Conservation (phyloP, 1,140 invertebrate species). For the Trichogramma pretiosum region DNA sequence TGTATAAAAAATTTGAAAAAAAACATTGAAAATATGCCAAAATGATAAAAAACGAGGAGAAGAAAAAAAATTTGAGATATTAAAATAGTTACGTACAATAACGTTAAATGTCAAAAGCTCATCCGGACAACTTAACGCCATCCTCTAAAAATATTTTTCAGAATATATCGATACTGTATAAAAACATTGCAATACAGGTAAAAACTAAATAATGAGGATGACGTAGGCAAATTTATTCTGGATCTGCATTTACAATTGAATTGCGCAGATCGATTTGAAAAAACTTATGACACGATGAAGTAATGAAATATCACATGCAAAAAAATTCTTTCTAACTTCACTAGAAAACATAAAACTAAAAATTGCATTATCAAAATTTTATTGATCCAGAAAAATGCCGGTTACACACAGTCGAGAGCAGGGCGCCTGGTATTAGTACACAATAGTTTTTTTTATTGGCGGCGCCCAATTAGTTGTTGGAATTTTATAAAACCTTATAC, state of each 20-base stretch:
- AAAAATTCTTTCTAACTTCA: too few relatives aligned
- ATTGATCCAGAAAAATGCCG: conserved; percentile 24
- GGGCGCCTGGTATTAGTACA: conserved; percentile 46
- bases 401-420: conserved; percentile 36
- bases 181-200: too few relatives aligned
- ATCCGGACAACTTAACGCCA: conserved; percentile 15
- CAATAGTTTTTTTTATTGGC: conserved; percentile 38
- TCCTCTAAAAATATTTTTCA: conserved; percentile 4
- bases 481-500: conserved; percentile 46
- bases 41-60: not conserved
- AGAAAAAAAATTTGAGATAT: conserved; percentile 7
- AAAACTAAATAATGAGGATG: conserved; percentile 5
- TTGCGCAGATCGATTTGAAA: too few relatives aligned
- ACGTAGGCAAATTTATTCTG: conserved; percentile 13
- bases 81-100: conserved; percentile 14
- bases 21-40: too few relatives aligned
- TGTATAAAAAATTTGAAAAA: too few relatives aligned
- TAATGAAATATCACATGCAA: too few relatives aligned
- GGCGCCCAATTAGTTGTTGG: conserved; percentile 44
- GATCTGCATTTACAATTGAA: not conserved
- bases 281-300: too few relatives aligned
- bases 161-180: too few relatives aligned
- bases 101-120: conserved; percentile 18
- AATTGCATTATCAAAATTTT: too few relatives aligned
- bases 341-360: too few relatives aligned